A percentile compares a stretch with the other conserved stretches of the same genome.
Evolutionary conservation across 2,797 vertebrate genomes (phyloP).

Genomic region (Ceryle rudis): DNA sequence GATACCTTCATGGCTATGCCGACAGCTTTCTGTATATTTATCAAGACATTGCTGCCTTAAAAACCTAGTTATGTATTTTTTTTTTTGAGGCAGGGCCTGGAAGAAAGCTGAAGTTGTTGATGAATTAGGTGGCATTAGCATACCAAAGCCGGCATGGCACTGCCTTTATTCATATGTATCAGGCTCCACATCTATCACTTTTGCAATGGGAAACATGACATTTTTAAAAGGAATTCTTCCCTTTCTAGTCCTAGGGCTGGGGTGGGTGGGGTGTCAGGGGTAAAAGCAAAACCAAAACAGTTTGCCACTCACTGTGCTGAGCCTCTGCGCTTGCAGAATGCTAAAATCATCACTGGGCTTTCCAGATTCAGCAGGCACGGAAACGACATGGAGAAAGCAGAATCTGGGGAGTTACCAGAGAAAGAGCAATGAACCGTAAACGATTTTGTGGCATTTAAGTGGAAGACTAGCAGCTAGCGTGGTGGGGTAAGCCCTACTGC

Average conservation of each 20-base stretch:
- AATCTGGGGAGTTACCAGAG: not conserved
- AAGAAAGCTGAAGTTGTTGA: not conserved
- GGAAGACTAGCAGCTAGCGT: not conserved
- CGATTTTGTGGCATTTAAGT: not conserved
- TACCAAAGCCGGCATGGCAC: not conserved
- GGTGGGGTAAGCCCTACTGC: fast-evolving
- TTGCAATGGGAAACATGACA: not conserved
- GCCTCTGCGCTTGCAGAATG: not conserved
- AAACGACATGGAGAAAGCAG: not conserved
- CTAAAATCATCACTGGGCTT: not conserved
- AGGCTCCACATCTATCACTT: not conserved
- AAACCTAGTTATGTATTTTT: not conserved
- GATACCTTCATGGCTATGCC: not conserved
- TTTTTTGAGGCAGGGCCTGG: not conserved
- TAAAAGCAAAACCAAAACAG: fast-evolving
- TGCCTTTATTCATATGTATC: not conserved
- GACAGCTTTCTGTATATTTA: not conserved
- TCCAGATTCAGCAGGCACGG: not conserved
- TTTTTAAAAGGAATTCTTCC: not conserved
- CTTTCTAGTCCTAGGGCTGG: not conserved
- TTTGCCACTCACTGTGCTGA: not conserved
- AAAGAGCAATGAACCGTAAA: not conserved
- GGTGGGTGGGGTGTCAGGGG: too few species aligned
- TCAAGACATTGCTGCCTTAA: not conserved
- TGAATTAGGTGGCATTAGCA: not conserved